These are phyloP conservation scores for Percina caprodes DNA, from an alignment of 2,113 vertebrate genomes.

Conservation along the genomic window DNA sequence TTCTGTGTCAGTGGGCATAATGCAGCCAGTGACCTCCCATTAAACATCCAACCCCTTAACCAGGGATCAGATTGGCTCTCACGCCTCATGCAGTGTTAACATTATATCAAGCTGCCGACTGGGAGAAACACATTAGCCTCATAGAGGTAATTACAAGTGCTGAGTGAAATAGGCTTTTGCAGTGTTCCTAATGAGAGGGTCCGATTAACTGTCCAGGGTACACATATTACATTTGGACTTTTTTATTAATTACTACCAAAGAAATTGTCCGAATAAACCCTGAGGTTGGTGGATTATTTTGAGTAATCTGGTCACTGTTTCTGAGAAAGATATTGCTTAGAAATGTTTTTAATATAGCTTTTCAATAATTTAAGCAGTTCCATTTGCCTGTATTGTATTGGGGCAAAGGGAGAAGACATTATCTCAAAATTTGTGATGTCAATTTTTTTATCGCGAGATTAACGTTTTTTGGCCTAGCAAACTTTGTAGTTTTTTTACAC, in stretches of 20 bases:
- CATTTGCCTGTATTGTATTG: neutral
- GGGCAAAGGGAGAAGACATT: too few species aligned
- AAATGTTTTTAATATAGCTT: neutral
- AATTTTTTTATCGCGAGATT: too few species aligned
- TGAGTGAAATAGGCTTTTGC: neutral
- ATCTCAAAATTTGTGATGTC: too few species aligned
- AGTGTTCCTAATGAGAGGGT: neutral
- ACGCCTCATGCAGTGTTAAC: conserved; percentile 28
- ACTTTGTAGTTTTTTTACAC: too few species aligned
- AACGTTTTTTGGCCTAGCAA: too few species aligned
- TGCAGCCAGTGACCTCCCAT: conserved; percentile 40
- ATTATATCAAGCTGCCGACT: conserved; percentile 23
- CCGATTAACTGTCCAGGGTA: neutral
- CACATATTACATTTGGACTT: neutral
- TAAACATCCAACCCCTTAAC: conserved; percentile 29
- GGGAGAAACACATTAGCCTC: conserved; percentile 32
- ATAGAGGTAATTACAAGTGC: conserved; percentile 8
- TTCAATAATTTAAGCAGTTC: neutral
- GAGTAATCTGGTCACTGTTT: neutral
- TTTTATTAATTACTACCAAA: neutral
- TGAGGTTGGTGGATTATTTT: neutral
- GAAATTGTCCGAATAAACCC: neutral
- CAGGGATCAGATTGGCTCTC: conserved; percentile 6
- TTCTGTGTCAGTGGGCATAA: conserved; percentile 35
- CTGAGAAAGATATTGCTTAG: neutral